Percentiles rank a stretch among this genome's conserved stretches.
phyloP scores from a whole-genome alignment of 64 coral and sea anemone genomes.

The Pachyseris speciosa region DNA sequence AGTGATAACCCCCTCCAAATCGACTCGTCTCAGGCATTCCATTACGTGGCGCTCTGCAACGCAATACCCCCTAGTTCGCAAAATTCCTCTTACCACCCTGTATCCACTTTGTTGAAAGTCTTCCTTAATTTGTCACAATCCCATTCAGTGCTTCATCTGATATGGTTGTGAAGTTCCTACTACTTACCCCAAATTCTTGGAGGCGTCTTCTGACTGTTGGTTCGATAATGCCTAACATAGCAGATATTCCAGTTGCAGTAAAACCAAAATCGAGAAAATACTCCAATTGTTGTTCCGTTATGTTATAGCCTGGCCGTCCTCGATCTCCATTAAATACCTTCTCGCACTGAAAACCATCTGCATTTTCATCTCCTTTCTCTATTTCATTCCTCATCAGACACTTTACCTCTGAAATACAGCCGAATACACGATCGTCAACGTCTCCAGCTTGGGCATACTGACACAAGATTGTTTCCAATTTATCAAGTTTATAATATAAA shows the following conservation, averaged over 20 bases:
- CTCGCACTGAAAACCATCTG: conserved; percentile 12
- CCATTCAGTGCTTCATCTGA: conserved; percentile 35
- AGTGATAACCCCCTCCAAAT: conserved; percentile 36
- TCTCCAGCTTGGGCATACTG: background rate
- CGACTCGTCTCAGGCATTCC: conserved; percentile 28
- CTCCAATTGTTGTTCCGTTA: conserved; percentile 22
- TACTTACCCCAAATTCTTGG: conserved; percentile 7
- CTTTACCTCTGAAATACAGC: conserved; percentile 24
- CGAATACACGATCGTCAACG: conserved; percentile 1
- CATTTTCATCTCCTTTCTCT: background rate
- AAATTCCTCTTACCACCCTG: conserved; percentile 1
- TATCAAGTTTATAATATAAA: conserved; percentile 25
- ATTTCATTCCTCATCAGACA: conserved; percentile 17
- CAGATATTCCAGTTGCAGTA: background rate
- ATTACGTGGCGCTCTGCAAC: conserved; percentile 14
- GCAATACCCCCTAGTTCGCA: background rate
- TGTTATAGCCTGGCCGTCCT: conserved; percentile 34
- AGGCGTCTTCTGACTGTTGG: conserved; percentile 7
- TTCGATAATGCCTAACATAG: conserved; percentile 13
- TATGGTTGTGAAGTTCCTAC: background rate
- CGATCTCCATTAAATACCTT: conserved; percentile 44
- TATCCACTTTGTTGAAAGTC: conserved; percentile 39
- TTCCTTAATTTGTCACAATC: conserved; percentile 21
- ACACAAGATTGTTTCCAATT: conserved; percentile 10
- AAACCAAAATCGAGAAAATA: conserved; percentile 30